Percentiles rank a stretch among this genome's conserved stretches.
phyloP scores from a whole-genome alignment of 2,888 invertebrate species.

The Pilophorus perplexus region DNA sequence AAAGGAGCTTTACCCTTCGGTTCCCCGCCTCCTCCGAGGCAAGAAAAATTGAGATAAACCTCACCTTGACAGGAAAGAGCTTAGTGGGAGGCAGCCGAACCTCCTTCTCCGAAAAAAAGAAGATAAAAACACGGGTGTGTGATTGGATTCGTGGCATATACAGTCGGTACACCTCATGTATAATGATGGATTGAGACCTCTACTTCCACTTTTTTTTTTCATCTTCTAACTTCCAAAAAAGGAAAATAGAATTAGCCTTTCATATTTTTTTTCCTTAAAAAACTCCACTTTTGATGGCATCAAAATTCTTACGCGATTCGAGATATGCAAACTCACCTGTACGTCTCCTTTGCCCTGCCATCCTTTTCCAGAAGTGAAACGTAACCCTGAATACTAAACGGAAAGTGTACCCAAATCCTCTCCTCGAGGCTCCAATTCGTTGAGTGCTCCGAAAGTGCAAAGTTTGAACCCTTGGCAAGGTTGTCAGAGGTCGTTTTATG shows the following conservation, averaged over 20 bases:
- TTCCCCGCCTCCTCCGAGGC: neutral
- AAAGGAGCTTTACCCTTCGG: neutral
- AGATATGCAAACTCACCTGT: neutral
- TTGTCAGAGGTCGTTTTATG: no score
- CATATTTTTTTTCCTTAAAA: neutral
- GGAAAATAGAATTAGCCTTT: no score
- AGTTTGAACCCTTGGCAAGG: no score
- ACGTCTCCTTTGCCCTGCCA: no score
- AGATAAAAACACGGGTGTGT: neutral
- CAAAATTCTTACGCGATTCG: neutral
- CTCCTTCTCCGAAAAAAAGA: neutral
- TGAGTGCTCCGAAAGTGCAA: no score
- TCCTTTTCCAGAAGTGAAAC: no score
- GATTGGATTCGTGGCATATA: neutral
- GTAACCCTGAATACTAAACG: no score
- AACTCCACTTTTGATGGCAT: neutral
- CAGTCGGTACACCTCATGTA: neutral
- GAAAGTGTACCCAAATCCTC: no score
- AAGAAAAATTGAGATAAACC: slow-evolving; percentile 18
- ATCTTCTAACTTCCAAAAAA: no score
- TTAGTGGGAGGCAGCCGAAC: neutral
- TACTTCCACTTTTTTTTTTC: neutral
- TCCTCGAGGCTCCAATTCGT: no score
- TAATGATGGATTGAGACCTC: neutral
- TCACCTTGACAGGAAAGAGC: slow-evolving; percentile 8